Base-by-base conservation (phyloP, 2,113 vertebrate genomes). In the Trematomus loennbergii region DNA sequence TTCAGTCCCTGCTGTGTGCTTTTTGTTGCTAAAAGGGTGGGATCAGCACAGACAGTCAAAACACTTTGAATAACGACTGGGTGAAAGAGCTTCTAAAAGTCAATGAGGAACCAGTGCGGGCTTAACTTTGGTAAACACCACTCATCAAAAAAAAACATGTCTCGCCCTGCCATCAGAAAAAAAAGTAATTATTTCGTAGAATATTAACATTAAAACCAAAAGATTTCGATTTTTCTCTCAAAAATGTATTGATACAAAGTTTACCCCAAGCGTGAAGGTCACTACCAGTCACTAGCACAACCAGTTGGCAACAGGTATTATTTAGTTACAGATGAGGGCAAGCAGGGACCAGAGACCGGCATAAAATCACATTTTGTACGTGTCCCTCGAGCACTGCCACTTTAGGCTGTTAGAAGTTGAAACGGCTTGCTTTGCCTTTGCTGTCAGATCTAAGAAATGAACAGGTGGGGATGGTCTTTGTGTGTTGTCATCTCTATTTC, bases 401-500 rank as follows among this genome's bases (percentile, higher is more conserved):
- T 82, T 87, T 45, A 81, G 82, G 53, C 33, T 72, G 72, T 74
- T 52, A 53, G 64, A 74, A 6, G 33, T 43, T 87, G 72, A 86
- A 86, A 40, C 83, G 66, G 64, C 45, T 84, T 72, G 60, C 74
- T 72, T 87, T 84, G 60, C 54, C 54, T 87, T 71, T 84, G 80
- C 84, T 8, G 76, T 91, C 90, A 88, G 25, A 89, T 75, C 71
- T 1, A 8, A 52, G 59, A 79, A 75, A 72, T 29, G 20, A 85
- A 74, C 86, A 78, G 70, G 63, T 85, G 68, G 62, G 78, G 84
- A 83, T 59, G 71, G 73, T 84, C 72, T 88, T 72, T 88, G 75
- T 80, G 53, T 78, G 82, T 52, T 87, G 89, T 81, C 89, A 66
- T 83, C 74, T 79, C 22, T 63, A 64, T 82, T 85, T 79, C 79